Conservation (phyloP, 1,140 invertebrate species). For the Theocolax elegans region DNA sequence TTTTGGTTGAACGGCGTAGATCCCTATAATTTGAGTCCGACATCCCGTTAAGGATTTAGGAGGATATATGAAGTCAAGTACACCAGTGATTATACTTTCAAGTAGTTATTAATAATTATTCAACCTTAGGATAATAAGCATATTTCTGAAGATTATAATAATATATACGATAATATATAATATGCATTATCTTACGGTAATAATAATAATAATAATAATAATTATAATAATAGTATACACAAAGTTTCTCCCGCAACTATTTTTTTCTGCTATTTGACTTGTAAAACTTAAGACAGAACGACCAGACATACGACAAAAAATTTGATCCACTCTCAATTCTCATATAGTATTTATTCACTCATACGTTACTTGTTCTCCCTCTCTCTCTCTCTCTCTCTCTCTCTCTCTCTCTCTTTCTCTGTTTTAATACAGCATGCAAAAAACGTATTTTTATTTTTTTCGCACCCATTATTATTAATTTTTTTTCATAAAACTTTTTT, state of each 20-base stretch:
- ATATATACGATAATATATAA: constrained; percentile 49
- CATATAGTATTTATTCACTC: neutral
- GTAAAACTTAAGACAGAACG: constrained; percentile 18
- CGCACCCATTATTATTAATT: neutral
- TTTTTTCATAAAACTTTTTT: constrained; percentile 6
- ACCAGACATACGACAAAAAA: constrained; percentile 21
- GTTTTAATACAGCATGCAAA: constrained; percentile 22
- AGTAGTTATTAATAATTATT: constrained; percentile 59
- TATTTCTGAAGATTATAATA: constrained; percentile 56
- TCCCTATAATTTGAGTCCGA: no score
- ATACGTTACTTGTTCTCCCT: neutral
- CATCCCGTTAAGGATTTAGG: neutral
- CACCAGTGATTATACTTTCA: constrained; percentile 49
- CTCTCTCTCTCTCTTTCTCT: neutral
- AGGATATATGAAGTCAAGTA: constrained; percentile 14
- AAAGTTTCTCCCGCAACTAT: constrained; percentile 45
- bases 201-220: constrained; percentile 25
- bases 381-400: neutral
- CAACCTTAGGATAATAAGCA: constrained; percentile 53
- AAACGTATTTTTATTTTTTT: constrained; percentile 22
- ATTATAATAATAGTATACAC: constrained; percentile 55
- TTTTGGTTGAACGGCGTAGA: no score
- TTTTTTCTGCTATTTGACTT: constrained; percentile 9
- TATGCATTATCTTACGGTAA: constrained; percentile 48
- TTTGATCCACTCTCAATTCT: neutral